A percentile compares a stretch with the other conserved stretches of the same genome.
phyloP scores from a whole-genome alignment of 2,888 invertebrate species.

The Arenicola marina region DNA sequence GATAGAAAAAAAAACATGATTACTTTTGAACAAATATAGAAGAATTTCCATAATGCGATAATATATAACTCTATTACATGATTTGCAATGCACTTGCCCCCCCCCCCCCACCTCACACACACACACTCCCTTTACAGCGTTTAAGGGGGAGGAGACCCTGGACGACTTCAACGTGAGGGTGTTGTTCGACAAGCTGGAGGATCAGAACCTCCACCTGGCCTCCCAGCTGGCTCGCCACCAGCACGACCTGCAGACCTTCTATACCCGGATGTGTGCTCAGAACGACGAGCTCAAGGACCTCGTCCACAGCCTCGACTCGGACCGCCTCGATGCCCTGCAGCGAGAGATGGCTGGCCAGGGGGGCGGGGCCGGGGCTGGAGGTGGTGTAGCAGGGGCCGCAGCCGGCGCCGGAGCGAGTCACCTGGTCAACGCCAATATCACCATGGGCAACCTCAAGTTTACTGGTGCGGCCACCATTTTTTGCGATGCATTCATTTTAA shows the following conservation, averaged over 20 bases:
- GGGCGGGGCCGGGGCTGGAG: neutral
- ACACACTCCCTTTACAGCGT: slow-evolving; percentile 1
- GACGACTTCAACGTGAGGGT: slow-evolving; percentile 58
- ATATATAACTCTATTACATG: too few species aligned
- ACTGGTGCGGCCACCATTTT: too few species aligned
- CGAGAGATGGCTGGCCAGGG: slow-evolving; percentile 19
- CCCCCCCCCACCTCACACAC: too few species aligned
- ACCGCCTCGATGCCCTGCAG: slow-evolving; percentile 47
- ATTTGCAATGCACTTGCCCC: too few species aligned
- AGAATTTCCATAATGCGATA: too few species aligned
- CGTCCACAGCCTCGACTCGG: slow-evolving; percentile 47
- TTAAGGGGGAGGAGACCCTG: slow-evolving; percentile 41
- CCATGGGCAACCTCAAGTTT: too few species aligned
- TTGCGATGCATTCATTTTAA: too few species aligned
- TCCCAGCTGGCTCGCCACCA: slow-evolving; percentile 55
- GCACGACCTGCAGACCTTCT: slow-evolving; percentile 53
- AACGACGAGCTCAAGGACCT: slow-evolving; percentile 27
- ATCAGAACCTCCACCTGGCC: slow-evolving; percentile 58
- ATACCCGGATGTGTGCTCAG: slow-evolving; percentile 25
- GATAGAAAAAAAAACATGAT: too few species aligned
- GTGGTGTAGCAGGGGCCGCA: neutral
- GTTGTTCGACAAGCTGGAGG: slow-evolving; percentile 57
- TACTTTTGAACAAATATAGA: too few species aligned
- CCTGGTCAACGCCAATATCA: too few species aligned
- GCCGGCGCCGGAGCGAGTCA: too few species aligned